phyloP scores from a whole-genome alignment of 2,113 vertebrate species.

The Albula glossodonta region DNA sequence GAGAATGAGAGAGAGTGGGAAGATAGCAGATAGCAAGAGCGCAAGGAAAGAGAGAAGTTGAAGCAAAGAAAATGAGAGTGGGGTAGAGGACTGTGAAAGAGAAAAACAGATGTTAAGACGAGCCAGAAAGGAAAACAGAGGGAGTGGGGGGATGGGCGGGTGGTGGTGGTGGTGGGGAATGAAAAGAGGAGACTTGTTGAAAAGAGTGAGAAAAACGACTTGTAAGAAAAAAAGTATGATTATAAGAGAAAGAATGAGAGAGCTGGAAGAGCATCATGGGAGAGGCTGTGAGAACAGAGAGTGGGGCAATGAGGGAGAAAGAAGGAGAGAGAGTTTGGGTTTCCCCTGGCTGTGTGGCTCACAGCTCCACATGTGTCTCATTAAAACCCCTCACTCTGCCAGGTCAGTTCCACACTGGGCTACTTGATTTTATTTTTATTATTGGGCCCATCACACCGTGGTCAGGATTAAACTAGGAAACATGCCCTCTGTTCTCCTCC shows the following conservation, averaged over 20 bases:
- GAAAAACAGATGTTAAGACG: not conserved
- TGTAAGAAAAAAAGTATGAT: not conserved
- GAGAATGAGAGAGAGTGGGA: conserved; percentile 14
- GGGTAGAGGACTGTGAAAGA: not conserved
- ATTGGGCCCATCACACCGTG: conserved; percentile 70
- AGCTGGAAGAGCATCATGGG: not conserved
- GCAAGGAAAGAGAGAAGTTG: not conserved
- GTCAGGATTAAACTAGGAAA: conserved; percentile 61
- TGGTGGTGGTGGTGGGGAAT: not conserved
- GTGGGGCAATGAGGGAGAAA: conserved; percentile 14
- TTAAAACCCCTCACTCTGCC: conserved; percentile 74
- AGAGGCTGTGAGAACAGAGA: conserved; percentile 17
- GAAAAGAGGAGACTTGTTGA: not conserved
- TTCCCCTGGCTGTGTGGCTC: conserved; percentile 77
- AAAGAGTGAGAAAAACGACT: not conserved
- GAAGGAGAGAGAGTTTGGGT: conserved; percentile 53
- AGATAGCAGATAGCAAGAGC: conserved; percentile 10
- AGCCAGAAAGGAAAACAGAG: not conserved
- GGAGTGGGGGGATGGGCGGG: not conserved
- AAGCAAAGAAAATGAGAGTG: conserved; percentile 2
- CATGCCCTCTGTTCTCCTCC: conserved; percentile 42
- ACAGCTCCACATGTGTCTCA: conserved; percentile 76
- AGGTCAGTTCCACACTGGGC: conserved; percentile 67
- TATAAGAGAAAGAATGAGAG: conserved; percentile 1
- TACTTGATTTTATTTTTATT: conserved; percentile 80